Base-by-base conservation (phyloP, 2,888 invertebrate genomes). In the Tridacna gigas region DNA sequence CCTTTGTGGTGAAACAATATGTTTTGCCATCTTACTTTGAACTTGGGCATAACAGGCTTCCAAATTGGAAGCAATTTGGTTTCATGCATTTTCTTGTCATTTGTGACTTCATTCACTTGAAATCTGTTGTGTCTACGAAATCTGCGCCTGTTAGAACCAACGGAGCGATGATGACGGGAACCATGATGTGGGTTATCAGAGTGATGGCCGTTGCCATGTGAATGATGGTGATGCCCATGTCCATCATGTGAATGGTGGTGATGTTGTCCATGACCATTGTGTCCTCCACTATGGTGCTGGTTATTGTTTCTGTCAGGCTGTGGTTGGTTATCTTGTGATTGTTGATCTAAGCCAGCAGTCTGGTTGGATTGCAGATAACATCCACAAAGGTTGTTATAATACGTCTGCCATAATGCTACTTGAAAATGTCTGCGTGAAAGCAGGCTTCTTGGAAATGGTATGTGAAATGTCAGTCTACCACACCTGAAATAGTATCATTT, bases 381-480 rank as follows among this genome's bases (percentile, higher is more conserved):
- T 74, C 78, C 25, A 85, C 93, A 90, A 13, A 79, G 84, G 26
- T 83, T 82, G 13, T 1, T 13, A 51, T 51, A 77, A 56, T 90
- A 88, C 0, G 90, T 84, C 0, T 82, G 66, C 65, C 77, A 69
- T 4, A 92, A 63, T n/a, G 88, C 90, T 0, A 74, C 37, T 48
- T 84, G 84, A 61, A 90, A 89, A 78, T 88, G 74, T 51, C 56
- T 61, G 37, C 82, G 76, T 25, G 76, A 80, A 18, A 91, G 78
- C 51, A 88, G 79, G 74, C 90, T 91, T 65, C 83, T 79, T 7
- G 93, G 93, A 63, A 88, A 91, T 1, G 90, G 91, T 60, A 94
- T 90, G 83, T 90, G 91, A 65, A 90, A 88, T 0, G 91, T 89
- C 13, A 92, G 81, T 18, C 87, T 78, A 13, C 93, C 93, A 85